Conservation (phyloP, 1,140 invertebrate genomes). For the Microplitis mediator region DNA sequence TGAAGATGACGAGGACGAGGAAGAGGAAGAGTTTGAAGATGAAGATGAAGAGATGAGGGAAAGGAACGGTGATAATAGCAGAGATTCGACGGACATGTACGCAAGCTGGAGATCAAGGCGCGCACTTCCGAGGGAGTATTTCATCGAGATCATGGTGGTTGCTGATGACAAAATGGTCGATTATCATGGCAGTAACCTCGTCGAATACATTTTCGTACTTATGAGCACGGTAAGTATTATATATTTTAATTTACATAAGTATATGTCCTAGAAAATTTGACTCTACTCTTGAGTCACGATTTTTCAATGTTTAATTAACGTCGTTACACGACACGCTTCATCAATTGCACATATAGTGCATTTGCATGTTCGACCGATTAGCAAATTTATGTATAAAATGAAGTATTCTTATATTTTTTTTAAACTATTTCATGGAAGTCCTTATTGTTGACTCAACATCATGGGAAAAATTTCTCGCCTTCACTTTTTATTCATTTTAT, state of each 20-base stretch:
- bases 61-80: neutral
- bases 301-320: neutral
- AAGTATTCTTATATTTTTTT: neutral
- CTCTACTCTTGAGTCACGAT: too few relatives aligned
- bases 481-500: too few relatives aligned
- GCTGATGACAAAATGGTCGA: conserved; percentile 79
- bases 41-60: conserved; percentile 3
- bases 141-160: conserved; percentile 80
- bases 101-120: conserved; percentile 47
- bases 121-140: conserved; percentile 67
- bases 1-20: neutral
- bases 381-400: conserved; percentile 1
- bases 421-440: neutral
- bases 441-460: too few relatives aligned
- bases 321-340: neutral
- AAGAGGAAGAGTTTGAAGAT: neutral
- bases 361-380: conserved; percentile 11
- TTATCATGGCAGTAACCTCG: conserved; percentile 71
- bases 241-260: neutral
- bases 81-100: conserved; percentile 13
- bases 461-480: too few relatives aligned
- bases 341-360: neutral
- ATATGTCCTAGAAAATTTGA: too few relatives aligned
- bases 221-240: conserved; percentile 73
- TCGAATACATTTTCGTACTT: conserved; percentile 77